These are phyloP conservation scores for Pontoporia blainvillei DNA, from an alignment of 2,113 vertebrate species.

Conservation along the genomic window DNA sequence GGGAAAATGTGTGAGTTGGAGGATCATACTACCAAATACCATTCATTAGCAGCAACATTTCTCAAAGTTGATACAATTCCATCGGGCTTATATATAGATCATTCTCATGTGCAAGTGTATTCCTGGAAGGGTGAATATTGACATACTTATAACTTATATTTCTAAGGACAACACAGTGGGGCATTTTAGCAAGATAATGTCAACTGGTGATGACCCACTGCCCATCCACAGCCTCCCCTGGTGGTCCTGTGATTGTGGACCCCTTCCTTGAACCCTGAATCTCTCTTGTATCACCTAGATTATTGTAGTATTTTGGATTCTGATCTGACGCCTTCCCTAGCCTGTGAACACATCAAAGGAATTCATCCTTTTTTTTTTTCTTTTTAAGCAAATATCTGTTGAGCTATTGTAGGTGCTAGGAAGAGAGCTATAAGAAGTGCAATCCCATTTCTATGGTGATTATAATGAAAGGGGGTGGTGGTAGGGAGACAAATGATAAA, in stretches of 20 bases:
- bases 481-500: background rate
- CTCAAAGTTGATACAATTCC: background rate
- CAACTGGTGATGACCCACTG: background rate
- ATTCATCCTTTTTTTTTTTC: background rate
- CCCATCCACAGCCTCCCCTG: background rate
- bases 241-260: fast-evolving
- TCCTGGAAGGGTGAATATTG: background rate
- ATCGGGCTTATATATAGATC: background rate
- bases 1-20: background rate
- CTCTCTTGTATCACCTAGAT: background rate
- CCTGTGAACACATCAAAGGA: no score
- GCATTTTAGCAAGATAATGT: background rate
- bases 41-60: background rate
- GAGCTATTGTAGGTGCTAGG: background rate
- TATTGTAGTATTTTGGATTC: background rate
- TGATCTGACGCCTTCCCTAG: no score
- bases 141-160: background rate
- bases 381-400: background rate
- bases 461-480: fast-evolving
- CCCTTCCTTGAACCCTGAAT: background rate
- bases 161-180: background rate
- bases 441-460: fast-evolving
- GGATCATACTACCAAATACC: no score
- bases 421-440: background rate
- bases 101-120: background rate